Conservation (phyloP, 2,113 vertebrate genomes). For the Pseudonaja textilis region DNA sequence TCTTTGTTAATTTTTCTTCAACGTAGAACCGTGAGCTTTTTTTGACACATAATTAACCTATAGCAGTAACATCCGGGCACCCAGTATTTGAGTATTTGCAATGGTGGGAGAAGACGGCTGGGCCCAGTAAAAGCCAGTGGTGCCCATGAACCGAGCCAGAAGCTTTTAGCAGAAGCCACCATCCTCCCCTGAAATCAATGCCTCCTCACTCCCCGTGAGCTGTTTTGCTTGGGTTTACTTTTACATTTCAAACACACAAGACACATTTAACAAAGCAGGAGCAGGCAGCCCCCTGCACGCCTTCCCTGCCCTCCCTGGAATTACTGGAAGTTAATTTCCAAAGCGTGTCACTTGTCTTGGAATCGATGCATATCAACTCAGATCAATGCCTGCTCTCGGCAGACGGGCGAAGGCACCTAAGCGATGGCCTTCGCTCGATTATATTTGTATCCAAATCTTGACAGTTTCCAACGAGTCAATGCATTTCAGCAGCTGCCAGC, state of each 20-base stretch:
- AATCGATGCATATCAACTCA: slow-evolving; percentile 76
- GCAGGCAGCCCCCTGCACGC: slow-evolving; percentile 22
- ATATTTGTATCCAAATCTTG: slow-evolving; percentile 63
- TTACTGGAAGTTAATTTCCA: slow-evolving; percentile 75
- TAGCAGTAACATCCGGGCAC: background rate
- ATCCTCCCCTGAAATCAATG: slow-evolving; percentile 72
- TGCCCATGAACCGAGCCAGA: slow-evolving; percentile 50
- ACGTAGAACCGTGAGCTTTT: background rate
- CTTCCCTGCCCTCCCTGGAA: slow-evolving; percentile 52
- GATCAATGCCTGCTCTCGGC: slow-evolving; percentile 71
- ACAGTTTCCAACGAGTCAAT: slow-evolving; percentile 60
- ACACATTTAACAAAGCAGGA: slow-evolving; percentile 58
- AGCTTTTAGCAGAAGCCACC: slow-evolving; percentile 68
- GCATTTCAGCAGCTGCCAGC: slow-evolving; percentile 58
- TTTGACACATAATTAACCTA: background rate
- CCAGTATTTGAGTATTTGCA: background rate
- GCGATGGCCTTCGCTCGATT: slow-evolving; percentile 41
- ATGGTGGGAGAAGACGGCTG: background rate
- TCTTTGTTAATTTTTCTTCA: background rate
- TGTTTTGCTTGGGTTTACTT: slow-evolving; percentile 67
- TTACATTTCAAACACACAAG: slow-evolving; percentile 51
- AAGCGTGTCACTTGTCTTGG: slow-evolving; percentile 71
- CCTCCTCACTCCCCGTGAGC: slow-evolving; percentile 72
- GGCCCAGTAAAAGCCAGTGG: no score
- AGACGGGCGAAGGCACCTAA: slow-evolving; percentile 68